A percentile compares a stretch with the other conserved stretches of the same genome.
Evolutionary conservation across 2,888 invertebrate species (phyloP).

Genomic region (Idaea biselata): DNA sequence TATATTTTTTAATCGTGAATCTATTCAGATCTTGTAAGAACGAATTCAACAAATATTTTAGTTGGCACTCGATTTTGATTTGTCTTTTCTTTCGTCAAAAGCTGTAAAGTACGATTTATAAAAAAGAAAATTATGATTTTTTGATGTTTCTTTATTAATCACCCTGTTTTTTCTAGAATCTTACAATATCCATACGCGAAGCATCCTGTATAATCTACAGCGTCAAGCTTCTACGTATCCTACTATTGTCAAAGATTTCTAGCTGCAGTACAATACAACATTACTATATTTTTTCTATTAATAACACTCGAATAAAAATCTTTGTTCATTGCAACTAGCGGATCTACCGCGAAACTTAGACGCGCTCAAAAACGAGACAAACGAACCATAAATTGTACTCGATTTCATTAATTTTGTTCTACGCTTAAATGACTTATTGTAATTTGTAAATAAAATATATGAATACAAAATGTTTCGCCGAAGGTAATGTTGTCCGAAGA

Average conservation of each 20-base stretch:
- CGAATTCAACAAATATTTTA: not conserved
- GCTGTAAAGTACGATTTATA: slow-evolving; percentile 18
- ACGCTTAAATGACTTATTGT: not conserved
- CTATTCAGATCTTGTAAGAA: not conserved
- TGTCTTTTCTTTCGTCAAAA: slow-evolving; percentile 12
- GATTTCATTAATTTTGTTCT: not conserved
- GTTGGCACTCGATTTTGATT: not conserved
- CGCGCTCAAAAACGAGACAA: not conserved
- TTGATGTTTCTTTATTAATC: slow-evolving; percentile 49
- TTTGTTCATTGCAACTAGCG: slow-evolving; percentile 6
- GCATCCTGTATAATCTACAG: slow-evolving; percentile 64
- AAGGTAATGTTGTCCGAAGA: no score
- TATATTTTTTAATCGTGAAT: not conserved
- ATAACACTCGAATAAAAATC: not conserved
- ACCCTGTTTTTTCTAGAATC: slow-evolving; percentile 53
- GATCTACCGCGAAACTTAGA: slow-evolving; percentile 1
- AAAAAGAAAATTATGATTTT: slow-evolving; percentile 45
- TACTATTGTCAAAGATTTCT: slow-evolving; percentile 77
- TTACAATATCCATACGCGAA: slow-evolving; percentile 48
- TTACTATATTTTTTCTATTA: slow-evolving; percentile 24
- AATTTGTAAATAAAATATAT: not conserved
- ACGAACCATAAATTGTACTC: not conserved
- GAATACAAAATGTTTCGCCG: no score
- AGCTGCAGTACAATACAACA: slow-evolving; percentile 46
- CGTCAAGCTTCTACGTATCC: slow-evolving; percentile 70